Evolutionary conservation across 2,888 invertebrate genomes (phyloP), one percentile per base, ranked within the genome.

Genomic region (Xestia c-nigrum): DNA sequence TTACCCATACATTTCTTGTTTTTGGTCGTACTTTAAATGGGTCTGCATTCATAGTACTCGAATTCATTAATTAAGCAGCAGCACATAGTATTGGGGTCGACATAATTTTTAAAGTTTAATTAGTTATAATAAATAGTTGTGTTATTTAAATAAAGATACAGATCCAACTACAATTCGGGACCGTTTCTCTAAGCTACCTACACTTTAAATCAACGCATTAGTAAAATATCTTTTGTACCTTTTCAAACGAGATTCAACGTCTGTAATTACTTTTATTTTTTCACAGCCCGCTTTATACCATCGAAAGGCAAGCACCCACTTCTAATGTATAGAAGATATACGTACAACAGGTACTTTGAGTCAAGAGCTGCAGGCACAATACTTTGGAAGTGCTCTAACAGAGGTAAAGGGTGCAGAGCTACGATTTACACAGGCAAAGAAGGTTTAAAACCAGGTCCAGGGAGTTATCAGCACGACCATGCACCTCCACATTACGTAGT

Each of bases 241-340:
- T 38, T 67, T 19, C 38, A 52, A 74, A 6, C 19, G 16, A 55
- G 14, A 55, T 7, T 7, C 55, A 47, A 38, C 65, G 1, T 47
- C 38, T 63, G n/a, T 74, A 72, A 72, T 46, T 12, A 12, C 12
- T 31, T 66, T n/a, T 59, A 40, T 47, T 69, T 64, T 76, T 79
- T 61, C 65, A 55, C 82, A 87, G 88, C 72, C 4, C 43, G 16
- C 38, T 83, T 73, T 59, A 72, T 91, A 67, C 83, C 88, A 24
- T 77, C 79, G 7, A 86, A 79, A 68, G 87, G 88, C 67, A 91
- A 89, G 76, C 70, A 92, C 40, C 90, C 87, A 2, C 81, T 89
- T 38, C 77, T 91, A 16, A 85, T 89, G 87, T 87, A 77, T 69
- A 81, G 86, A 43, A 76, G 72, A 5, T 89, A 89, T 72, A 89